phyloP scores from a whole-genome alignment of 1,140 invertebrate species.

The Lordiphosa stackelbergi region DNA sequence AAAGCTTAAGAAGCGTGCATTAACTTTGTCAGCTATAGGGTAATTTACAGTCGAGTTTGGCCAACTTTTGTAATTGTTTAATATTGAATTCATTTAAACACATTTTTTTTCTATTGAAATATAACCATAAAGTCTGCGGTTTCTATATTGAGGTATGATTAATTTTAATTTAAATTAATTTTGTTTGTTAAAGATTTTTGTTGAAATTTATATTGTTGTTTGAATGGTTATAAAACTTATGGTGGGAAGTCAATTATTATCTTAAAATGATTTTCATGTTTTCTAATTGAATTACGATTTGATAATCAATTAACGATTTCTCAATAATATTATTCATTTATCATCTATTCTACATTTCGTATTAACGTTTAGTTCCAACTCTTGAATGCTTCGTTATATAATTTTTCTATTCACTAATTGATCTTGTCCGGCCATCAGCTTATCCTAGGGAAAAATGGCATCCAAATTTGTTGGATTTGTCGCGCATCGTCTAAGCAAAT shows the following conservation, averaged over 20 bases:
- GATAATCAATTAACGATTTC: conserved; percentile 27
- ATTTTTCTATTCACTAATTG: conserved; percentile 32
- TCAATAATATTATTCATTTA: conserved; percentile 1
- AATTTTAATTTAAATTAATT: too few species aligned
- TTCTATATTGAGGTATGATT: too few species aligned
- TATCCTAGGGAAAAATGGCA: conserved; percentile 58
- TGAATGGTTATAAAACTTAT: too few species aligned
- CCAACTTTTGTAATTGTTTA: neutral
- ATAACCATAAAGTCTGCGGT: neutral
- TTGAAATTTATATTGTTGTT: too few species aligned
- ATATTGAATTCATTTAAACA: conserved; percentile 32
- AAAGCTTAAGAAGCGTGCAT: too few species aligned
- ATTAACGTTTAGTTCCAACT: neutral
- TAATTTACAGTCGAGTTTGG: too few species aligned
- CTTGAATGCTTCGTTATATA: neutral
- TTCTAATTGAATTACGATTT: neutral
- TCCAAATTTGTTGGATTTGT: conserved; percentile 49
- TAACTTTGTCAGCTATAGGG: neutral
- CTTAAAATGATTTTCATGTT: conserved; percentile 1
- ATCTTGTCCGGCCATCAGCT: conserved; percentile 34
- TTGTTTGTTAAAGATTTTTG: too few species aligned
- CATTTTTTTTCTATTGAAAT: conserved; percentile 8
- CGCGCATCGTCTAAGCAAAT: conserved; percentile 16
- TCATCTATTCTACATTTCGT: neutral
- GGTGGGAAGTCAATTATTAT: conserved; percentile 13